Percentiles rank a stretch among this genome's conserved stretches.
Conservation (phyloP, 2,797 vertebrate genomes). For the Luscinia megarhynchos region DNA sequence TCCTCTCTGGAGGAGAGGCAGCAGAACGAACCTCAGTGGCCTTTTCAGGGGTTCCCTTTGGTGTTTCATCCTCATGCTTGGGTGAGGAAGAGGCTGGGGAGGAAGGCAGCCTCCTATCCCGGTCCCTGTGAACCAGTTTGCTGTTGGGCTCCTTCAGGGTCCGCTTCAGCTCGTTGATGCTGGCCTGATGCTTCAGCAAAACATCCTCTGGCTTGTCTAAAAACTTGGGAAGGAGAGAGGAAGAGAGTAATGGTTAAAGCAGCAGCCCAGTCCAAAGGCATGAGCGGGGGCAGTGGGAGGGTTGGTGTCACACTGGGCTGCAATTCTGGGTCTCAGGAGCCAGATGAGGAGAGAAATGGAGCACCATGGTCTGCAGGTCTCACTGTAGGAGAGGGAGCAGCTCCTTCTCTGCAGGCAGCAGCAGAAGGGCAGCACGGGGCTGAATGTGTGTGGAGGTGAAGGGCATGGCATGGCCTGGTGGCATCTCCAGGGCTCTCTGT, state of each 20-base stretch:
- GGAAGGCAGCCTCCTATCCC: conserved; percentile 88
- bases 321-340: not conserved
- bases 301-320: conserved; percentile 3
- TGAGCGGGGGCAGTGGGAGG: not conserved
- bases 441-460: fast-evolving
- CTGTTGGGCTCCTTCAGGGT: conserved; percentile 95
- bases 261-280: not conserved
- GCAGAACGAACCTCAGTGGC: conserved; percentile 76
- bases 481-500: not conserved
- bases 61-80: conserved; percentile 81
- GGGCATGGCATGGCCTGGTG: not conserved
- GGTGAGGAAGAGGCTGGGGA: conserved; percentile 88
- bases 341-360: not conserved
- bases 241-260: not conserved
- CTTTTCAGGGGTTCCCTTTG: conserved; percentile 89
- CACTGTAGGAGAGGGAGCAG: not conserved
- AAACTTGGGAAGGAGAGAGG: conserved; percentile 81
- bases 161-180: conserved; percentile 98
- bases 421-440: not conserved
- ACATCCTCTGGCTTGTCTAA: conserved; percentile 96
- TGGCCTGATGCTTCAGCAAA: conserved; percentile 97
- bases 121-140: conserved; percentile 89
- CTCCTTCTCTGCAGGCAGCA: not conserved
- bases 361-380: not conserved
- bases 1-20: not conserved